A percentile compares a stretch with the other conserved stretches of the same genome.
These are phyloP conservation scores for Ispidina picta DNA, from an alignment of 2,797 vertebrate species.

Conservation along the genomic window DNA sequence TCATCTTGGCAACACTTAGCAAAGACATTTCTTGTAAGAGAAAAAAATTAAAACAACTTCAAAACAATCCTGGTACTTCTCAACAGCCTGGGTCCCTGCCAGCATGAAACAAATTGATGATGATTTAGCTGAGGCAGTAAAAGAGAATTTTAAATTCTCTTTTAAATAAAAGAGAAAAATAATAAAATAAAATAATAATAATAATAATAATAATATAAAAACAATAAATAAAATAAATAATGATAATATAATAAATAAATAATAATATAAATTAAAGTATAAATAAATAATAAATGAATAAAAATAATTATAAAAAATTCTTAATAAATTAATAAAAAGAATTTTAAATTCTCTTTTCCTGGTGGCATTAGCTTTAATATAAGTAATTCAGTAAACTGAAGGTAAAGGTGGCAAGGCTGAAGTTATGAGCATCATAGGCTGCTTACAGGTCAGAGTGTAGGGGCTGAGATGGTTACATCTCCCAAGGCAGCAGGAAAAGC, in stretches of 20 bases:
- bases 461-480: neutral
- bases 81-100: slow-evolving; percentile 2
- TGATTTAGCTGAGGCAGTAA: neutral
- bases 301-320: no score
- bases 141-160: no score
- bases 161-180: no score
- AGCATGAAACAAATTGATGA: slow-evolving; percentile 7
- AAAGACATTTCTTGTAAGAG: slow-evolving; percentile 6
- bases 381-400: neutral
- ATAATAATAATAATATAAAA: no score
- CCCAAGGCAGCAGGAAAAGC: neutral
- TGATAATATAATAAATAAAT: no score
- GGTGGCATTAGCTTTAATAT: neutral
- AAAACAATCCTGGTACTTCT: slow-evolving; percentile 31
- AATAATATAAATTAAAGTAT: no score
- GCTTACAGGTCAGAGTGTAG: neutral
- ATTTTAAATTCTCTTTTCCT: neutral
- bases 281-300: no score
- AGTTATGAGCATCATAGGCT: neutral
- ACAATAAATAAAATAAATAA: no score
- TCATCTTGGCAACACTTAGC: slow-evolving; percentile 12
- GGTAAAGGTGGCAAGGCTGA: neutral
- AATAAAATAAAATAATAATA: no score
- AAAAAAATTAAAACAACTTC: slow-evolving; percentile 36
- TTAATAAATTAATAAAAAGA: no score